These are phyloP conservation scores for Calosoma granatense DNA, from an alignment of 1,140 invertebrate genomes.

Conservation along the genomic window DNA sequence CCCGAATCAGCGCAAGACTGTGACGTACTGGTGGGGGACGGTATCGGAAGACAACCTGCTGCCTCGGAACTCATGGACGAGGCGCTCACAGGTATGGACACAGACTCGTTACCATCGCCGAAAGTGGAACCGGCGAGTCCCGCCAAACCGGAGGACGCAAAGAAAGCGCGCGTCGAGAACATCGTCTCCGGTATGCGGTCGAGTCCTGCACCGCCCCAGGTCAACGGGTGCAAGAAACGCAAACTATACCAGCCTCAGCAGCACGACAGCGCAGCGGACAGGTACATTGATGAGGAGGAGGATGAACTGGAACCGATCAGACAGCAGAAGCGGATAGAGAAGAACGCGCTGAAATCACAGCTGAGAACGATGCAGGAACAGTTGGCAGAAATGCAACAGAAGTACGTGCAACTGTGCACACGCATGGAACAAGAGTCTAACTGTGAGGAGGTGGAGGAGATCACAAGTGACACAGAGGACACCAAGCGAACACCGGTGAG, in stretches of 20 bases:
- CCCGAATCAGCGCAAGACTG: conserved; percentile 25
- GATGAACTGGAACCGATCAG: conserved; percentile 67
- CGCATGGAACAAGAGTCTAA: conserved; percentile 65
- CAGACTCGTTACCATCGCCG: conserved; percentile 59
- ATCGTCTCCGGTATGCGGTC: conserved; percentile 87
- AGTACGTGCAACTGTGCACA: conserved; percentile 76
- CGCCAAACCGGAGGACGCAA: conserved; percentile 55
- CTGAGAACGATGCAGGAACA: conserved; percentile 80
- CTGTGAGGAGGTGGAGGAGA: conserved; percentile 61
- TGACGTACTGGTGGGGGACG: conserved; percentile 31
- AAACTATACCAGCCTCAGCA: conserved; percentile 96
- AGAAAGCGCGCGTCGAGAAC: conserved; percentile 86
- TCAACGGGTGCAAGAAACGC: conserved; percentile 89
- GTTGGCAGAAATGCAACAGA: conserved; percentile 81
- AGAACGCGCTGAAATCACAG: conserved; percentile 74
- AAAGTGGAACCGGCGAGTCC: conserved; percentile 56
- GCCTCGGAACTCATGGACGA: conserved; percentile 43
- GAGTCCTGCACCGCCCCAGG: conserved; percentile 60
- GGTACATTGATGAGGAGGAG: conserved; percentile 64
- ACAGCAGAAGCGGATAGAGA: conserved; percentile 71
- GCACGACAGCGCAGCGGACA: conserved; percentile 65
- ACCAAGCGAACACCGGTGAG: conserved; percentile 46
- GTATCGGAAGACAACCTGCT: conserved; percentile 36
- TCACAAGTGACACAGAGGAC: conserved; percentile 55
- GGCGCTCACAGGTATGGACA: conserved; percentile 51